phyloP scores from a whole-genome alignment of 23 tunicate species.

The Aplidium turbinatum region DNA sequence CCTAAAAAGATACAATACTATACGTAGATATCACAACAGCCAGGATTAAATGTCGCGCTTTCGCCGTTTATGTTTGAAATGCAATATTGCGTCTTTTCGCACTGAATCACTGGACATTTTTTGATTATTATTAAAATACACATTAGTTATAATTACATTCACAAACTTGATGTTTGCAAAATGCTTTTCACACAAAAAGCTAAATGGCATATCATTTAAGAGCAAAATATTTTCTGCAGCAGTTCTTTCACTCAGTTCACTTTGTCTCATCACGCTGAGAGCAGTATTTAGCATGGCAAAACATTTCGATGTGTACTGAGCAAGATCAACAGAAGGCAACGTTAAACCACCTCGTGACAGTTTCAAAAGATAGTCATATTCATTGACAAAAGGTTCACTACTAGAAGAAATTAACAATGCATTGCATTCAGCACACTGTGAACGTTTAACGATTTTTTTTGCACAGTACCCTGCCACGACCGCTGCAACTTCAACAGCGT shows the following conservation, averaged over 20 bases:
- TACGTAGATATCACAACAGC: no score
- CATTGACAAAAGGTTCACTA: no score
- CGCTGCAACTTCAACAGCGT: slow-evolving; percentile 3
- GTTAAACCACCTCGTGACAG: no score
- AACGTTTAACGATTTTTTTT: not conserved
- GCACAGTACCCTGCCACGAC: slow-evolving; percentile 10
- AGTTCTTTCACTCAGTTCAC: not conserved
- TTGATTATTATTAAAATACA: not conserved
- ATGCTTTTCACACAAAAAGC: slow-evolving; percentile 2
- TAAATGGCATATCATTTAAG: not conserved
- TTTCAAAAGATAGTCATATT: slow-evolving; percentile 4
- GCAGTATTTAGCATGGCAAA: slow-evolving; percentile 12
- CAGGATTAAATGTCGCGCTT: no score
- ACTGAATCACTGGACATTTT: not conserved
- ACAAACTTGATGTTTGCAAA: not conserved
- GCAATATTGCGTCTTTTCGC: not conserved
- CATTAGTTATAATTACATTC: not conserved
- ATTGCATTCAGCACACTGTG: not conserved
- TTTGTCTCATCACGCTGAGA: not conserved
- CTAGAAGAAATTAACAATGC: no score
- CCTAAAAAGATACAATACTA: no score
- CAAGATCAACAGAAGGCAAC: not conserved
- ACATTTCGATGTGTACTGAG: not conserved
- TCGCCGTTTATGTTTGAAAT: not conserved
- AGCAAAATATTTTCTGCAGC: slow-evolving; percentile 1